Base-by-base conservation (phyloP, 2,797 vertebrate genomes). In the Anabas testudineus region DNA sequence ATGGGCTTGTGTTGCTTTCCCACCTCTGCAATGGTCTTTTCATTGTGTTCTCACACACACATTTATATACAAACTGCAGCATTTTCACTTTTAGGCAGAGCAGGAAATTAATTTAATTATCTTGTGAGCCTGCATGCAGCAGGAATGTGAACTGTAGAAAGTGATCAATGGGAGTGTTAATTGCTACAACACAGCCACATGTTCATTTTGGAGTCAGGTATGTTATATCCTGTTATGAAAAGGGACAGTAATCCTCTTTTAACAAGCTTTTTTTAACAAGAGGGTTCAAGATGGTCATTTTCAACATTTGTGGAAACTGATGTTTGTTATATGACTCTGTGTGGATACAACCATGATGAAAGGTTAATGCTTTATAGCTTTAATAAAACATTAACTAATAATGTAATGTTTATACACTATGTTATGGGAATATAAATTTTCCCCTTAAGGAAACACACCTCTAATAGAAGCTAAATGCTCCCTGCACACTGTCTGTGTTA, bases 201-300 rank as follows among this genome's bases (percentile, higher is more conserved):
- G 76, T 78, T 87, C 55, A 79, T 84, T 53, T n/a, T n/a, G n/a
- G n/a, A n/a, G n/a, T n/a, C 78, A 64, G 84, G 74, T 80, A 71
- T 55, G 55, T 67, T 28, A 24, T 14, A 36, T 53, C 18, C 32
- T 1, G 51, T 74, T 71, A 75, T 55, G 10, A 41, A 6, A 7
- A 60, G 45, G 36, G 61, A 76, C 78, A 42, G 56, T 92, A 93
- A 94, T 93, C 89, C 88, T 66, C 80, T 88, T 90, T 91, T 93
- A 93, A 93, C 71, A 28, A 92, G 90, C 88, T 80, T 76, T 65
- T 41, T 48, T 48, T 55, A 76, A 63, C 67, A 63, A 21, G 19
- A 18, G n/a, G n/a, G 67, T 67, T 84, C 60, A 71, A 76, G 61
- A 60, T 22, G 21, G n/a, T 48, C 16, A 39, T 67, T 47, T n/a